Evolutionary conservation across 2,888 invertebrate species (phyloP), one percentile per base, ranked within the genome.

Genomic region (Drosophila neonasuta): DNA sequence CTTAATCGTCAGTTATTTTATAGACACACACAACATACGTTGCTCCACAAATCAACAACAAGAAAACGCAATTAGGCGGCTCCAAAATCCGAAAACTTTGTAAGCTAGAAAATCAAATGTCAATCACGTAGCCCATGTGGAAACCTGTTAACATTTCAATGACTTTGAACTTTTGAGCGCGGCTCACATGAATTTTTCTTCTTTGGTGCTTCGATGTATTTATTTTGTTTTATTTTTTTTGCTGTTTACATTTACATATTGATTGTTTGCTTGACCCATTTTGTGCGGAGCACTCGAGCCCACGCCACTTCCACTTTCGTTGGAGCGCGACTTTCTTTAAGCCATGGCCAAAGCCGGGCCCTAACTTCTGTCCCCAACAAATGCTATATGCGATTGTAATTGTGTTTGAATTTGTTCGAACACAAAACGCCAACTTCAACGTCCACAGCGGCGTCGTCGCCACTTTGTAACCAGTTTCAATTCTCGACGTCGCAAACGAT

Each of bases 261-360:
- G 69, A 79, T 72, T 80, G 75, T 83, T 82, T 68, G 71, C 65
- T 71, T 87, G 87, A 86, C 82, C 82, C 72, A 83, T 83, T 85
- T 74, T 11, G 36, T n/a, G 39, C 20, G 52, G 29, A 41, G 64
- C 63, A 63, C 65, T 68, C 41, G 63, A 82, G 65, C 87, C 81
- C 85, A 85, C 85, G 85, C 85, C 82, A 83, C 82, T 83, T 83
- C 82, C 73, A 83, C 82, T 83, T 83, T 83, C 87, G 48, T 83
- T 83, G 67, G 51, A 65, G 55, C 71, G 64, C 62, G 70, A 77
- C 82, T 82, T 82, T 82, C 82, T 82, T 82, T 59, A 77, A 50
- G 24, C 24, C 24, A 24, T 24, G 24, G 24, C 24, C 80, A 69
- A 64, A 45, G 51, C 57, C 24, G 51, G 46, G 63, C 57, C 54